Evolutionary conservation across 2,888 invertebrate species (phyloP).

Genomic region (Cephus pulcher): DNA sequence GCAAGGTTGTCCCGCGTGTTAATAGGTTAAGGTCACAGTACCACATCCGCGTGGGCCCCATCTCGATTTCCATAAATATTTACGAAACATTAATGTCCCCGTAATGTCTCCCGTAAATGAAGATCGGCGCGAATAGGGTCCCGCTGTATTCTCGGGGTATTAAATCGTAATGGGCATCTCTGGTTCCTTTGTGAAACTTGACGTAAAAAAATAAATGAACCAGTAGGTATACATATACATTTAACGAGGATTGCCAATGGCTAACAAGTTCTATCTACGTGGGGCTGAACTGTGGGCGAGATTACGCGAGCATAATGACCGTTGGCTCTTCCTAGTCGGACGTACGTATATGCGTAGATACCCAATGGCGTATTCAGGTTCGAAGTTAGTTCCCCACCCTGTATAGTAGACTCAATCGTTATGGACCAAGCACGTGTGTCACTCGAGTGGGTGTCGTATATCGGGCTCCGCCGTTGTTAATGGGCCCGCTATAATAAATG

Average conservation of each 20-base stretch:
- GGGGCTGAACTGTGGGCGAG: background rate
- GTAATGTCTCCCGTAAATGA: background rate
- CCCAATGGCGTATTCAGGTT: background rate
- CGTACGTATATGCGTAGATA: background rate
- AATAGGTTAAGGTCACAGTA: constrained; percentile 48
- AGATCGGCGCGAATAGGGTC: background rate
- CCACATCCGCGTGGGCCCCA: constrained; percentile 36
- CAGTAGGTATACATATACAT: background rate
- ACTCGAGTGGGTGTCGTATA: background rate
- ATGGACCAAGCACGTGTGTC: background rate
- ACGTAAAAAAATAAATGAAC: background rate
- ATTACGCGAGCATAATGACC: background rate
- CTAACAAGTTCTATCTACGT: background rate
- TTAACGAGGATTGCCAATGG: background rate
- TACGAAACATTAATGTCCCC: constrained; percentile 24
- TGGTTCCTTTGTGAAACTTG: background rate
- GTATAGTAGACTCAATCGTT: background rate
- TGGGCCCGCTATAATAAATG: constrained; percentile 30
- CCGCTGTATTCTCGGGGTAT: background rate
- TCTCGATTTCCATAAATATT: constrained; percentile 41
- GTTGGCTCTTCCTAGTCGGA: background rate
- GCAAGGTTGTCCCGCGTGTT: constrained; percentile 28
- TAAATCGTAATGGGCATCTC: background rate
- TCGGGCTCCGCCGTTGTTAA: constrained; percentile 18
- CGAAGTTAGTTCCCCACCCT: constrained; percentile 2